Conservation (phyloP, 1,140 invertebrate genomes). For the Myzus persicae region DNA sequence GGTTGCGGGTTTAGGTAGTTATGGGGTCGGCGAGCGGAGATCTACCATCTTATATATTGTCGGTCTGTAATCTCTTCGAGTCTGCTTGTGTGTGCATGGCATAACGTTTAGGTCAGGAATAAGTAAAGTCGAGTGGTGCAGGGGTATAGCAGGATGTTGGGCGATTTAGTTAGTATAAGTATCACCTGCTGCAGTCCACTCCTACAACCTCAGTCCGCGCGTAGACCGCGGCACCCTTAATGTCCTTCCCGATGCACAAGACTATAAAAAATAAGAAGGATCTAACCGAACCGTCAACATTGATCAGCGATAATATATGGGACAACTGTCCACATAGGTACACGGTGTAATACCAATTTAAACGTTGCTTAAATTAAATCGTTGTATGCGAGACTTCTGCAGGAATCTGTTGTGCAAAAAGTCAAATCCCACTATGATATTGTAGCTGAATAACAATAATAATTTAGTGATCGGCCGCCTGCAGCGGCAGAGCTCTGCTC, state of each 20-base stretch:
- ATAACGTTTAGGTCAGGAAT: not conserved
- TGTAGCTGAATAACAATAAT: too few relatives aligned
- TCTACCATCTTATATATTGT: not conserved
- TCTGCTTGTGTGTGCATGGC: not conserved
- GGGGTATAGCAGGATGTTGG: not conserved
- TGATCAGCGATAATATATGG: too few relatives aligned
- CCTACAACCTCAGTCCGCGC: not conserved
- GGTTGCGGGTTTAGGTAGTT: too few relatives aligned
- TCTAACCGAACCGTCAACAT: not conserved
- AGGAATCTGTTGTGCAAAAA: not conserved
- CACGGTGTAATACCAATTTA: too few relatives aligned
- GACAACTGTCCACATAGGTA: too few relatives aligned
- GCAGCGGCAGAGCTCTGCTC: not conserved
- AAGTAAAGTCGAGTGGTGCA: not conserved
- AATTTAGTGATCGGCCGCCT: too few relatives aligned
- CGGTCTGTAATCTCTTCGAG: not conserved
- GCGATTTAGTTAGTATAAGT: not conserved
- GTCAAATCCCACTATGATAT: too few relatives aligned
- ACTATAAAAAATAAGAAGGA: not conserved
- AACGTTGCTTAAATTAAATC: not conserved
- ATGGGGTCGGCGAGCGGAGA: not conserved
- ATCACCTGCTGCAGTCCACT: too few relatives aligned
- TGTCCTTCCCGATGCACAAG: too few relatives aligned
- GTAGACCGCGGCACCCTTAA: not conserved
- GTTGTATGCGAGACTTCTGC: not conserved